Evolutionary conservation across 2,797 vertebrate species (phyloP), one percentile per base, ranked within the genome.

Genomic region (Neostethus bicornis): DNA sequence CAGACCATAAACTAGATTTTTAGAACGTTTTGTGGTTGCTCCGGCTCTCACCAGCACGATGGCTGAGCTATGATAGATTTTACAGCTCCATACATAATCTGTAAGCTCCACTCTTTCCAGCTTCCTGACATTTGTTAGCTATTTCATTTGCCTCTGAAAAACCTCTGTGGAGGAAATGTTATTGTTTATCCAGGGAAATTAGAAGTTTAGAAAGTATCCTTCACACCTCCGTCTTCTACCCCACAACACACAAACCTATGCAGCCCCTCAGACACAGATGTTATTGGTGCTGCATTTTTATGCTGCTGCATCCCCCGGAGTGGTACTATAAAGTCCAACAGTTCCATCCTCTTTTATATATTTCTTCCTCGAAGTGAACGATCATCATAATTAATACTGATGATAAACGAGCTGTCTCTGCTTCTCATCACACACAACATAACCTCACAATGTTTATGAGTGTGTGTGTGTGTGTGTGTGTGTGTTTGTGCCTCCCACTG

Each of bases 321-420:
- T 5, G 24, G 55, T 50, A 51, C 45, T 59, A 62, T 60, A 29
- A 1, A 7, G 32, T 20, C 2, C 2, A 43, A 62, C 59, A 32
- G 59, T 69, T 64, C 64, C 49, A 61, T 3, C 23, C 21, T 17
- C 23, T 48, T 1, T 47, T 48, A 20, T 39, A 19, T 64, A 43
- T 19, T 46, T 50, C 12, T 13, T 12, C 16, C 7, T 1, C 16
- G 23, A 4, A 17, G 61, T 9, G 1, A 70, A 38, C 32, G 49
- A 20, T 39, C 74, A 80, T 71, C 51, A 61, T 51, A 66, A 78
- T 70, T 77, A 81, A 78, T 71, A 61, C 69, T 47, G 54, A 47
- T 49, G 75, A 86, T 81, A 72, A 64, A 75, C 66, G 35, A 47
- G 14, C 46, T 37, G 57, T 39, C 26, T 32, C 61, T 44, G 37